Evolutionary conservation across 2,888 invertebrate species (phyloP).

Genomic region (Nasonia oneida): DNA sequence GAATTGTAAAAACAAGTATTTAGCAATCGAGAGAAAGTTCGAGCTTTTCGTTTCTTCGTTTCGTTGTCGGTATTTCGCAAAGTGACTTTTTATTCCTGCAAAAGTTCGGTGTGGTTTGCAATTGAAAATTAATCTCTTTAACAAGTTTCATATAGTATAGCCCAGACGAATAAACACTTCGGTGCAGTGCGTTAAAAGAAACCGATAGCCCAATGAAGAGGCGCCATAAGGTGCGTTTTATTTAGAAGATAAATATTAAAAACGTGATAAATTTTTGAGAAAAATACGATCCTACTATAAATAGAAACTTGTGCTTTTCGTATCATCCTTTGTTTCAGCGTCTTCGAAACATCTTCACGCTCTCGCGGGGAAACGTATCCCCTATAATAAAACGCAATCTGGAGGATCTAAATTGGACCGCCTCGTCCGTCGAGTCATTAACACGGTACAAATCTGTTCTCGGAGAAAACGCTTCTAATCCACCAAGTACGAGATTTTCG

Average conservation of each 20-base stretch:
- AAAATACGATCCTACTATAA: constrained; percentile 30
- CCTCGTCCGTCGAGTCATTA: background rate
- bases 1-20: background rate
- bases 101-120: too few relatives aligned
- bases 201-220: background rate
- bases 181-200: background rate
- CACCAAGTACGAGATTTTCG: background rate
- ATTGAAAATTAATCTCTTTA: too few relatives aligned
- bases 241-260: constrained; percentile 20
- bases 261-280: constrained; percentile 17
- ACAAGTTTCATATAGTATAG: background rate
- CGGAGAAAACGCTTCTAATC: background rate
- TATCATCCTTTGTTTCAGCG: constrained; percentile 23
- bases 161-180: background rate
- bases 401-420: constrained; percentile 1
- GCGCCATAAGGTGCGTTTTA: background rate
- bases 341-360: background rate
- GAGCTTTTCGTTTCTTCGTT: background rate
- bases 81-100: background rate
- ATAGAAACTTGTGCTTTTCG: constrained; percentile 41
- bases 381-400: background rate
- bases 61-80: background rate
- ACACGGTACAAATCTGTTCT: background rate
- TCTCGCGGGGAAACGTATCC: background rate
- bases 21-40: constrained; percentile 23